These are phyloP conservation scores for Hemitrygon akajei DNA, from an alignment of 2,797 vertebrate genomes.

Conservation along the genomic window DNA sequence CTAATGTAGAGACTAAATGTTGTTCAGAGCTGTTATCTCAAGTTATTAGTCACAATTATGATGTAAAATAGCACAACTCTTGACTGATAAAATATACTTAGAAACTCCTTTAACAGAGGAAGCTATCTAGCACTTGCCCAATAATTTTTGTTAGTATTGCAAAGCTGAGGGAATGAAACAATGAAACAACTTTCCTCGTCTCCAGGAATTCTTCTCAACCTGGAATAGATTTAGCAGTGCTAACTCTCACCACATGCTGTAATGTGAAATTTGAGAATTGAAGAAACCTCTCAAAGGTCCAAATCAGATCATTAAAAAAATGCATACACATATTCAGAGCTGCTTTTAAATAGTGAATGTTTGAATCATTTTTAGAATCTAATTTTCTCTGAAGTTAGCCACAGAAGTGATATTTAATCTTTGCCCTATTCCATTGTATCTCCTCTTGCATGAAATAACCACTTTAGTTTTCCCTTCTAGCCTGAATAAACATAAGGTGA, in stretches of 20 bases:
- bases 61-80: not conserved
- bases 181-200: not conserved
- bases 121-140: not conserved
- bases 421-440: not conserved
- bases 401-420: not conserved
- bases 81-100: not conserved
- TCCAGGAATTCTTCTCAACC: not conserved
- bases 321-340: not conserved
- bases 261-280: not conserved
- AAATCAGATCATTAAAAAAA: not conserved
- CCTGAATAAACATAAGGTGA: not conserved
- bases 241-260: not conserved
- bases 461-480: slow-evolving; percentile 9
- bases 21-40: not conserved
- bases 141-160: not conserved
- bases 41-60: not conserved
- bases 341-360: not conserved
- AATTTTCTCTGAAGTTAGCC: not conserved
- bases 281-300: not conserved
- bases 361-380: not conserved
- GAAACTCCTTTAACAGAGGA: not conserved
- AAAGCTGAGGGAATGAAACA: not conserved
- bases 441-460: not conserved
- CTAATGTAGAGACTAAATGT: too few species aligned
- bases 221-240: not conserved